Percentiles rank a stretch among this genome's conserved stretches.
Conservation (phyloP, 2,888 invertebrate genomes). For the Belgica antarctica region DNA sequence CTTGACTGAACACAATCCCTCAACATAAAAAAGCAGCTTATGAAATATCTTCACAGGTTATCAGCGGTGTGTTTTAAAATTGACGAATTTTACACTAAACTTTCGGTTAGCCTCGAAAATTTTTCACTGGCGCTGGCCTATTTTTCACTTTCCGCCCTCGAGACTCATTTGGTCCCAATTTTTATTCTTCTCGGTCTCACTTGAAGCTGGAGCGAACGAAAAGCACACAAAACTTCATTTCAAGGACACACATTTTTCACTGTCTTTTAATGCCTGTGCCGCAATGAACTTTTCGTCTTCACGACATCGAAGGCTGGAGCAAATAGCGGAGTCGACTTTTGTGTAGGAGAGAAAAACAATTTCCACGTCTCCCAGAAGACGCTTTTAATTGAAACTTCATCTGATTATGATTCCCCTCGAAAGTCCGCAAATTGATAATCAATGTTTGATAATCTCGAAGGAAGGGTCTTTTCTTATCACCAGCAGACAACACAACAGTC, state of each 20-base stretch:
- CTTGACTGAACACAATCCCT: slow-evolving; percentile 8
- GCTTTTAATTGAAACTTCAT: slow-evolving; percentile 30
- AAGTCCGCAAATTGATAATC: slow-evolving; percentile 37
- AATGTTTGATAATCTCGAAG: slow-evolving; percentile 33
- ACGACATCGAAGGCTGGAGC: background rate
- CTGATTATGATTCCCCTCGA: slow-evolving; percentile 19
- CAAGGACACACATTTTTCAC: slow-evolving; percentile 40
- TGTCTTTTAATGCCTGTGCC: slow-evolving; percentile 29
- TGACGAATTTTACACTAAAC: too few relatives aligned
- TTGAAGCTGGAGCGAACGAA: background rate
- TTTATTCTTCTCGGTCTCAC: background rate
- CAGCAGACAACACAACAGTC: background rate
- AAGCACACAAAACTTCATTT: slow-evolving; percentile 3
- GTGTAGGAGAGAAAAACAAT: background rate
- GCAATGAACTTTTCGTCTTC: background rate
- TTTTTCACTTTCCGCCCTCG: slow-evolving; percentile 18
- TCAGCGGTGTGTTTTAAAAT: too few relatives aligned
- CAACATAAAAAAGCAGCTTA: too few relatives aligned
- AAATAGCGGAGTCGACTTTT: background rate
- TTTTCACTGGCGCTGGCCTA: too few relatives aligned
- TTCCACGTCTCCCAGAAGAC: background rate
- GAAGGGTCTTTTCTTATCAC: background rate
- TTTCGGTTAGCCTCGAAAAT: too few relatives aligned
- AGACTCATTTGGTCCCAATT: slow-evolving; percentile 3
- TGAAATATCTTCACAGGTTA: too few relatives aligned